Evolutionary conservation across 2,888 invertebrate genomes (phyloP), one percentile per base, ranked within the genome.

Genomic region (Archips crataeganus): DNA sequence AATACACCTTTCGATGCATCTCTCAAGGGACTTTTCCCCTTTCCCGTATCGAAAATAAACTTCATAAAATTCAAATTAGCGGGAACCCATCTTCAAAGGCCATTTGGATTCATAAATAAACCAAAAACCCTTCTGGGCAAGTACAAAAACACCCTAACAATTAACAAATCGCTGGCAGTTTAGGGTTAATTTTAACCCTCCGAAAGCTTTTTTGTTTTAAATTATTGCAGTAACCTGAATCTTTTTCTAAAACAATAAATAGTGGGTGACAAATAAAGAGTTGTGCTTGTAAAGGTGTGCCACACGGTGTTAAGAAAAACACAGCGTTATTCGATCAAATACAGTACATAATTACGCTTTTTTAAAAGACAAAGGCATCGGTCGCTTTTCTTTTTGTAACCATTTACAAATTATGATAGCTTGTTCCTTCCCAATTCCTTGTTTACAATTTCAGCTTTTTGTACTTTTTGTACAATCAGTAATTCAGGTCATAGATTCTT

Each of bases 11-110:
- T 5, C n/a, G 64, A 13, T n/a, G 23, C 47, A 13, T 42, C 80
- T 85, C 91, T 76, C 85, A 45, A 36, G 88, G 83, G 91, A 88
- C 78, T 80, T 63, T 77, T 71, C 84, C 88, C 89, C 86, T 86
- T 87, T 84, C 77, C 75, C 79, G 79, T 81, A 79, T 79, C 82
- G 88, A 92, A 94, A 92, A 93, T 90, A 91, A 89, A 91, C 85
- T 88, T 86, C 90, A 88, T 93, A 93, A 94, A 94, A 92, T 92
- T 91, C 89, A 91, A 93, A 94, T 94, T 91, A 91, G 89, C 90
- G 83, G 84, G 86, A 87, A 88, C 90, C 93, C 84, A 82, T 86
- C 91, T 92, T 89, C 83, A 81, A 87, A 86, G 88, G 86, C 90
- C 88, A 90, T 91, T 92, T 89, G 85, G 90, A 90, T 91, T 92